Base-by-base conservation (phyloP, 2,113 vertebrate genomes). In the Machaerirhynchus nigripectus region DNA sequence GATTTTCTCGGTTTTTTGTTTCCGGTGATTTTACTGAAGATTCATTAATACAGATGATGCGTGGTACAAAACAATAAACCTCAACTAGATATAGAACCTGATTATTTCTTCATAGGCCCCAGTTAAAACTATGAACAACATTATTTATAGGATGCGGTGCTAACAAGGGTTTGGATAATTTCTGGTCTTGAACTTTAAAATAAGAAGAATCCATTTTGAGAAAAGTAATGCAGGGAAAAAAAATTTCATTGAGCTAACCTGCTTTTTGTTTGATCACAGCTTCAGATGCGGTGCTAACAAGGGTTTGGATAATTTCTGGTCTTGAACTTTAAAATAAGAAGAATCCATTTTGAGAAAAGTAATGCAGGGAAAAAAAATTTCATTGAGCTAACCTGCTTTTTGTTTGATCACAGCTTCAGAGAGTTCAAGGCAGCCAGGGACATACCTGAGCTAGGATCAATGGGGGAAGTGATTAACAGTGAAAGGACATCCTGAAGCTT, bases 401-500 rank as follows among this genome's bases (percentile, higher is more conserved):
- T 81, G 63, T 92, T 94, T 94, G 67, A 75, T 88, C 68, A 55
- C 53, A 56, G 23, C 70, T 89, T 92, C 79, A 94, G 91, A 84
- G 71, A 94, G 63, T 60, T 85, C 60, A 64, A 80, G 65, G 49
- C 56, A 91, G 39, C 37, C 59, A 78, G 56, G 35, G 71, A 50
- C 47, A 89, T 75, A 95, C 28, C 63, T 50, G 27, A 39, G 50
- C 67, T 89, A 80, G 70, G 83, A 92, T 93, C 94, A 96, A 22
- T 82, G 44, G 52, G 39, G 50, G 42, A 81, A 90, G 95, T 69
- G 90, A 96, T 97, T 95, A 95, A 70, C 59, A 80, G 47, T 49
- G 55, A 86, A 67, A 70, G 77, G 28, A 65, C 3, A 3, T 13
- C 47, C 81, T 93, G 37, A 35, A 70, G 44, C 44, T 87, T 84